phyloP scores from a whole-genome alignment of 1,140 invertebrate species.

The Pollicipes pollicipes region DNA sequence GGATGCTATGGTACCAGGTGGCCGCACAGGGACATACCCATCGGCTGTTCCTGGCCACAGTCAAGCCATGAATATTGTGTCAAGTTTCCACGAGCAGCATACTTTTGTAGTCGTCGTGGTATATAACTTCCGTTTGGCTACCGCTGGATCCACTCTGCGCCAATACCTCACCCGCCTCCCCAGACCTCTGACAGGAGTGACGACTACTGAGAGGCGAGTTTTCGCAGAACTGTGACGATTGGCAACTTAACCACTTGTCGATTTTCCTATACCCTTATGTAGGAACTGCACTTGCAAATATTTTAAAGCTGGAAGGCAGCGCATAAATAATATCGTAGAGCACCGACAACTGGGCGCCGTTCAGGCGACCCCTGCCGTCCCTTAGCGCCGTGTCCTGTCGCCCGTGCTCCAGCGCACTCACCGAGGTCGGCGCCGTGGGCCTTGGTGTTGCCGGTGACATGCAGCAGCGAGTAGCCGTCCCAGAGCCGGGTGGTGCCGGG shows the following conservation, averaged over 20 bases:
- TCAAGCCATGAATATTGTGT: no score
- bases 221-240: no score
- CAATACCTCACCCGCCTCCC: no score
- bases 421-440: slow-evolving; percentile 88
- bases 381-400: not conserved
- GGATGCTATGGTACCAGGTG: not conserved
- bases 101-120: no score
- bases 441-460: slow-evolving; percentile 78
- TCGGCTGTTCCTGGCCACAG: no score
- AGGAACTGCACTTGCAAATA: not conserved
- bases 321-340: not conserved
- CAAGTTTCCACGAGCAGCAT: no score
- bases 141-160: no score
- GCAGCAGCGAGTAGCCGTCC: slow-evolving; percentile 88
- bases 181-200: no score
- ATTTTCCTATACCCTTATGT: not conserved
- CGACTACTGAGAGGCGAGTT: no score
- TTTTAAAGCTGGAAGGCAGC: not conserved
- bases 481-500: slow-evolving; percentile 62
- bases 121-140: no score
- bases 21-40: no score
- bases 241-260: not conserved
- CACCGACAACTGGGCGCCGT: not conserved
- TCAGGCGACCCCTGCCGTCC: not conserved
- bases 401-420: slow-evolving; percentile 25